phyloP scores from a whole-genome alignment of 2,888 invertebrate genomes.

The Hirtodrosophila alboralis region DNA sequence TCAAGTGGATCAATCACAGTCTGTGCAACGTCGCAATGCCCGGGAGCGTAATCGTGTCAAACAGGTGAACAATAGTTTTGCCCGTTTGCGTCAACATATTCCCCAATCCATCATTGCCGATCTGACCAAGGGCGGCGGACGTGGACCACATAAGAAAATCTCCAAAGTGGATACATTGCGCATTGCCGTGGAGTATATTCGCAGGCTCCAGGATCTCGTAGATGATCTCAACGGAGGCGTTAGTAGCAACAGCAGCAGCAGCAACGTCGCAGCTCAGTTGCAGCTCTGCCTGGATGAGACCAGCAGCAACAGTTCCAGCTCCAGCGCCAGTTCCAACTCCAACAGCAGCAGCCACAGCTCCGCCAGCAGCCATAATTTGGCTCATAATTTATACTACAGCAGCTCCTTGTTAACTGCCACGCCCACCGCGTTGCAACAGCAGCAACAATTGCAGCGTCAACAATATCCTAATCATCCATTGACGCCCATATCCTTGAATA shows the following conservation, averaged over 20 bases:
- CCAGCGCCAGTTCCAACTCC: conserved; percentile 32
- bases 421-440: conserved; percentile 57
- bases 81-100: conserved; percentile 94
- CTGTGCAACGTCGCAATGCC: conserved; percentile 95
- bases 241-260: conserved; percentile 55
- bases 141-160: conserved; percentile 92
- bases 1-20: conserved; percentile 89
- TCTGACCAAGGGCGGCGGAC: conserved; percentile 87
- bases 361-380: conserved; percentile 28
- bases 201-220: conserved; percentile 91
- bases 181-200: conserved; percentile 95
- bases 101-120: conserved; percentile 91
- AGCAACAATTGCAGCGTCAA: conserved; percentile 62
- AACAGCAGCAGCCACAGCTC: conserved; percentile 51
- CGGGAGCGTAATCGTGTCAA: conserved; percentile 97
- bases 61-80: conserved; percentile 97
- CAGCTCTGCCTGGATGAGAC: conserved; percentile 61
- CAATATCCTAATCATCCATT: conserved; percentile 70
- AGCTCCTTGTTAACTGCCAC: conserved; percentile 19
- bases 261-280: conserved; percentile 50
- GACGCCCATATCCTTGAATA: conserved; percentile 70
- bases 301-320: conserved; percentile 53
- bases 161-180: conserved; percentile 95
- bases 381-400: conserved; percentile 43
- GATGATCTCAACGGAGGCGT: conserved; percentile 77